Base-by-base conservation (phyloP, 1,140 invertebrate species). In the Doryteuthis pealeii region DNA sequence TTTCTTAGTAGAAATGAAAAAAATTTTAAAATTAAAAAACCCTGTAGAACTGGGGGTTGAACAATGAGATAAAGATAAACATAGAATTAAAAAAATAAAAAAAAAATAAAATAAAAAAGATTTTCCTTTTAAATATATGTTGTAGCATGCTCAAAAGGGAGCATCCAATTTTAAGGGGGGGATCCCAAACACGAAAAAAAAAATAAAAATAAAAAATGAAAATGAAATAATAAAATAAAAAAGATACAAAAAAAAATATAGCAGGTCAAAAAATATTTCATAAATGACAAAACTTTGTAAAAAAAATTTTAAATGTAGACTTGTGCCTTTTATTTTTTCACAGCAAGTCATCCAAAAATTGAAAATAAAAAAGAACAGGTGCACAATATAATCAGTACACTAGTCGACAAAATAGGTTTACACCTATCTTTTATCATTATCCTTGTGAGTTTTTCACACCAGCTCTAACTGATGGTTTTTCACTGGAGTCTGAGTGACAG, bases 131-230 rank as follows among this genome's bases (percentile, higher is more conserved):
- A 58, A n/a, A 4, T 6, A 15, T 58, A 58, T 18, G 4, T 28
- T 58, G 54, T 58, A 81, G 73, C 74, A 77, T 78, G 82, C 83
- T 86, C 85, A 86, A 86, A 85, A 86, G 85, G 85, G 82, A 85
- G 83, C 78, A 80, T 66, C 31, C 68, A 68, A 75, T 68, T 68
- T 78, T 66, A 62, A 68, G 71, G 74, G 76, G 74, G 75, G 74
- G 74, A 76, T 67, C 62, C 75, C n/a, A n/a, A n/a, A n/a, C n/a
- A n/a, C n/a, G n/a, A n/a, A n/a, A 70, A 77, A 76, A 72, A 73
- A 74, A 68, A n/a, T 69, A 28, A 12, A 49, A 26, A 54, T 71
- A 71, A 71, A 71, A 71, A 45, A 71, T 71, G 45, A n/a, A 71
- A 45, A 35, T 40, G 18, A 40, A n/a, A 71, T 71, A 49, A 26